These are phyloP conservation scores for Adelphocoris suturalis DNA, from an alignment of 2,888 invertebrate species.

Conservation along the genomic window DNA sequence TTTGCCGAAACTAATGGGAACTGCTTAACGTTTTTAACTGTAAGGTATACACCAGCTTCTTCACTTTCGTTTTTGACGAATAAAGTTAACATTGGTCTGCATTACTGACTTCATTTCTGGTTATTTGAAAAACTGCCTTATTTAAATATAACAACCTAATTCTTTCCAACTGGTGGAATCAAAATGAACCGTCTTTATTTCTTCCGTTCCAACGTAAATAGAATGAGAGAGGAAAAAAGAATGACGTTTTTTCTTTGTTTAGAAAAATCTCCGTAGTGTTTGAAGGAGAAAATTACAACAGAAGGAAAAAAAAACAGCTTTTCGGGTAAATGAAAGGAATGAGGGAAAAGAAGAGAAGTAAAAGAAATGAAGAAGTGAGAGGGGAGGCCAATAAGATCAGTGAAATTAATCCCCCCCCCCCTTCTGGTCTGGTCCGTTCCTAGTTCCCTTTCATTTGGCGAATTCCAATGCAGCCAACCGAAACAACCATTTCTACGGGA, in stretches of 20 bases:
- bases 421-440: not conserved
- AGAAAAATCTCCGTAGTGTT: conserved; percentile 16
- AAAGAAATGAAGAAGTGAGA: not conserved
- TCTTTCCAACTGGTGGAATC: conserved; percentile 17
- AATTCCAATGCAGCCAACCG: conserved; percentile 23
- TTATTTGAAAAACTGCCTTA: not conserved
- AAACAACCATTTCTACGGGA: not conserved
- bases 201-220: not conserved
- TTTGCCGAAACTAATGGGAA: too few species aligned
- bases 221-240: not conserved
- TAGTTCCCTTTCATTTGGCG: conserved; percentile 5
- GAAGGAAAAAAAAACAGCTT: not conserved
- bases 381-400: conserved; percentile 33
- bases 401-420: conserved; percentile 17
- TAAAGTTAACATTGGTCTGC: not conserved
- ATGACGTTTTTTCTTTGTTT: conserved; percentile 33
- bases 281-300: conserved; percentile 40
- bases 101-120: not conserved
- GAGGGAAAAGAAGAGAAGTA: not conserved
- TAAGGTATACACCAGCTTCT: too few species aligned
- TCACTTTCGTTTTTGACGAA: not conserved
- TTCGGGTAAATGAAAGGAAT: conserved; percentile 14
- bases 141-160: conserved; percentile 20
- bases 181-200: conserved; percentile 44
- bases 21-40: too few species aligned